phyloP scores from a whole-genome alignment of 2,888 invertebrate species.

The Andrena praecox region DNA sequence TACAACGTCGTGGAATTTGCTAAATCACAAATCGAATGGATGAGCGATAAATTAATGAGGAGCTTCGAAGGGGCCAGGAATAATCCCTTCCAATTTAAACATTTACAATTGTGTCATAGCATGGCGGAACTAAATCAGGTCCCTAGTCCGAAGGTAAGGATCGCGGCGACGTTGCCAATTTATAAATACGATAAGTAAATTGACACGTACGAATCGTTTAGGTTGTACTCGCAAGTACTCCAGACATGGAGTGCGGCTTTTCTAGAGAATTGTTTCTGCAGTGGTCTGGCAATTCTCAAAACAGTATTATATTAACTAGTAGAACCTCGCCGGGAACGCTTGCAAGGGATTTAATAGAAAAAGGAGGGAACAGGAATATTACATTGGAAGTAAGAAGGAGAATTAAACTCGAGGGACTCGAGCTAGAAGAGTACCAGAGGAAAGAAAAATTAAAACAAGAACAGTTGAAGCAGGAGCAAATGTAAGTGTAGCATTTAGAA shows the following conservation, averaged over 20 bases:
- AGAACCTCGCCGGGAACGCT: conserved; percentile 93
- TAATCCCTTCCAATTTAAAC: conserved; percentile 98
- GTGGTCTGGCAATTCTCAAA: conserved; percentile 96
- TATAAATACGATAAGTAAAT: conserved; percentile 20
- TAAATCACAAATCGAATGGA: conserved; percentile 99
- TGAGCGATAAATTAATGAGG: conserved; percentile 99
- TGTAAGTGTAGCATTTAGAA: conserved; percentile 72
- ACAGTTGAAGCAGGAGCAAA: conserved; percentile 84
- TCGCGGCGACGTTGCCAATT: neutral
- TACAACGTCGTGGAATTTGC: conserved; percentile 99
- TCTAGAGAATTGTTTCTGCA: conserved; percentile 97
- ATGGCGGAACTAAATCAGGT: conserved; percentile 94
- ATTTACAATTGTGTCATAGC: conserved; percentile 97
- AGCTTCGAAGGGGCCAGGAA: conserved; percentile 95
- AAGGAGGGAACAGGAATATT: conserved; percentile 90
- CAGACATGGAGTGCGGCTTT: conserved; percentile 98
- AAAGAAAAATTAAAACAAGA: conserved; percentile 87
- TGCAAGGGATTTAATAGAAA: conserved; percentile 92
- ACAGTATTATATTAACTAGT: conserved; percentile 97
- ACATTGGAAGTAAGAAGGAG: conserved; percentile 90
- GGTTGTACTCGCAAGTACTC: conserved; percentile 97
- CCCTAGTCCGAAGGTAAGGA: conserved; percentile 92
- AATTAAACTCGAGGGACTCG: conserved; percentile 91
- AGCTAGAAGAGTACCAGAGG: conserved; percentile 91
- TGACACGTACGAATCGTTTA: conserved; percentile 66